These are phyloP conservation scores for Martes flavigula DNA, from an alignment of 2,797 vertebrate species.

Conservation along the genomic window DNA sequence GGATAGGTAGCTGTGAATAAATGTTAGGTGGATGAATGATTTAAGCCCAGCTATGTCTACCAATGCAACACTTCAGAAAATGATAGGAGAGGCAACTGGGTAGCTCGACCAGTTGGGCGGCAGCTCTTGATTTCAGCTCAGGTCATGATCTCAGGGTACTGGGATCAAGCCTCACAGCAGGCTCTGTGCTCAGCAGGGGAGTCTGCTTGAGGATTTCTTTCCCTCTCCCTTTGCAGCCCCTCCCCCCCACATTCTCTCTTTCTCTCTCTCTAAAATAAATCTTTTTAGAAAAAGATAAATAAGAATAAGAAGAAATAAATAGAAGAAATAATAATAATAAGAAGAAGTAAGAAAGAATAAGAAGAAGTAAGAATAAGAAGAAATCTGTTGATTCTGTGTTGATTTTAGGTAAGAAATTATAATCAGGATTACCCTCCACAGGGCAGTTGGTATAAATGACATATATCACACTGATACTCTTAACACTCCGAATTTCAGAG, in stretches of 20 bases:
- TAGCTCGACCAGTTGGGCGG: not conserved
- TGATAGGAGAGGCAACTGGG: not conserved
- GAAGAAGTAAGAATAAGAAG: not conserved
- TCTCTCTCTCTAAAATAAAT: not conserved
- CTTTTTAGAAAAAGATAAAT: not conserved
- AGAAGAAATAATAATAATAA: too few species aligned
- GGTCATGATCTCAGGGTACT: not conserved
- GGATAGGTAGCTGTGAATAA: not conserved
- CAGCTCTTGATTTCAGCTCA: not conserved
- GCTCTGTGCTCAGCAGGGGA: not conserved
- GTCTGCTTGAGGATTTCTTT: not conserved
- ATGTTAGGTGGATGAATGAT: not conserved
- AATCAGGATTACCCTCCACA: not conserved
- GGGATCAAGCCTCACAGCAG: not conserved
- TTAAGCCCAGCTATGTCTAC: not conserved
- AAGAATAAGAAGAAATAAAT: too few species aligned
- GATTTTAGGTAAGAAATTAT: not conserved
- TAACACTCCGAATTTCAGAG: not conserved
- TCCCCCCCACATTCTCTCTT: not conserved
- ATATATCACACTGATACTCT: not conserved
- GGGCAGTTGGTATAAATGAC: not conserved
- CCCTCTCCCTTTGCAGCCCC: not conserved
- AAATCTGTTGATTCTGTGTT: not conserved
- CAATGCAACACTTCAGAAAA: not conserved
- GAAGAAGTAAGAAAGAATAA: too few species aligned